Base-by-base conservation (phyloP, 2,888 invertebrate genomes). In the Cryptocheilus praepositus region DNA sequence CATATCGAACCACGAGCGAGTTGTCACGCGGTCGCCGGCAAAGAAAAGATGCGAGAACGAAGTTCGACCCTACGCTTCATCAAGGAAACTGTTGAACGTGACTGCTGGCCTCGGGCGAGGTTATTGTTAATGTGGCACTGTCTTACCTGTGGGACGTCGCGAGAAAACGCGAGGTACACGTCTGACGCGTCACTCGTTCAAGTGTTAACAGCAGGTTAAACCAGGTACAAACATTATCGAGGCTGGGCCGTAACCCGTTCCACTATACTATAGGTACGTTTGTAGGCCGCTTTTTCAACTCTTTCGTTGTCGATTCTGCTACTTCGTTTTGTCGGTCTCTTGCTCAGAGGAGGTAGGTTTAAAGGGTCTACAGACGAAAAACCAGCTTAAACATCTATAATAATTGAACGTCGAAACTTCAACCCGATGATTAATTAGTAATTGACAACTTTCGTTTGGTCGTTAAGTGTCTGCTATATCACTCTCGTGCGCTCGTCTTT, bases 381-480 rank as follows among this genome's bases (percentile, higher is more conserved):
- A 51, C 67, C 54, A 56, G 65, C 56, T 70, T 74, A 79, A 81
- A 81, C 76, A 76, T 74, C 76, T 75, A 79, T 67, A 73, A 76
- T 80, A 81, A 81, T 82, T 70, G 81, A 81, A 82, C 74, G 80
- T 78, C 79, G 66, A 83, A 82, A 82, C 76, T 80, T 83, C 67
- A 83, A 84, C 59, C 65, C 57, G 68, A 74, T 54, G 77, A 83
- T 80, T 77, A 75, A 75, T 71, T 81, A 79, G 72, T 87, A 86
- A 87, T 87, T 86, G 86, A 86, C 87, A 81, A 56, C 61, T 76
- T 80, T 80, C 80, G 76, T 76, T 80, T 76, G 77, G 77, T 80
- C 80, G 70, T 66, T 67, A 55, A 72, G 55, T 36, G 46, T 56
- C 62, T 22, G 56, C 49, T 11, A 11, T 1, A 36, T 36, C 3